Evolutionary conservation across 2,888 invertebrate genomes (phyloP).

Genomic region (Chironomus riparius): DNA sequence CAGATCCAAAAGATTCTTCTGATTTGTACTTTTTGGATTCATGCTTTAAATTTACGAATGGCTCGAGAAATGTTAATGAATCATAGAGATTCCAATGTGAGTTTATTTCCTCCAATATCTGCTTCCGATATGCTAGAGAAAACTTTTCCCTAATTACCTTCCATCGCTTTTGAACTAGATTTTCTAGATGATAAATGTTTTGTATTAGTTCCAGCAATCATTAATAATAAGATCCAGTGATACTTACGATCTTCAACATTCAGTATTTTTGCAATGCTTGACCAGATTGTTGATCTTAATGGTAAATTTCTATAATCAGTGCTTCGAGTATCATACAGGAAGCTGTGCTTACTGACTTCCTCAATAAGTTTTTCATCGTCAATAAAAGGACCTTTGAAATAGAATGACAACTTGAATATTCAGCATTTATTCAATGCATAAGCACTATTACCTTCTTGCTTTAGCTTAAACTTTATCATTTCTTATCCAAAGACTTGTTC

Average conservation of each 20-base stretch:
- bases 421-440: too few species aligned
- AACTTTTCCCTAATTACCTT: constrained; percentile 19
- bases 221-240: not conserved
- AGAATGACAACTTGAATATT: too few species aligned
- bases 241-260: not conserved
- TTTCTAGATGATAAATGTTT: not conserved
- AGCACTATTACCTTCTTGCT: too few species aligned
- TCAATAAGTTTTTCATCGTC: constrained; percentile 4
- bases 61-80: not conserved
- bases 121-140: not conserved
- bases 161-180: constrained; percentile 17
- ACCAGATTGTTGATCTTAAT: not conserved
- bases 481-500: too few species aligned
- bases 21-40: not conserved
- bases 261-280: not conserved
- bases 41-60: constrained; percentile 1
- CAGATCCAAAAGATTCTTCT: not conserved
- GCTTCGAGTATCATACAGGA: not conserved
- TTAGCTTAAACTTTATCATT: too few species aligned
- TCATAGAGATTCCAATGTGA: constrained; percentile 9
- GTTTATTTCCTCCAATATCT: not conserved
- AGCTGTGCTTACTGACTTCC: not conserved
- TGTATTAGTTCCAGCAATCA: not conserved
- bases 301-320: constrained; percentile 22
- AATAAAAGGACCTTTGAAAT: not conserved